Percentiles rank a stretch among this genome's conserved stretches.
Conservation (phyloP, 2,797 vertebrate genomes). For the Neosalanx taihuensis region DNA sequence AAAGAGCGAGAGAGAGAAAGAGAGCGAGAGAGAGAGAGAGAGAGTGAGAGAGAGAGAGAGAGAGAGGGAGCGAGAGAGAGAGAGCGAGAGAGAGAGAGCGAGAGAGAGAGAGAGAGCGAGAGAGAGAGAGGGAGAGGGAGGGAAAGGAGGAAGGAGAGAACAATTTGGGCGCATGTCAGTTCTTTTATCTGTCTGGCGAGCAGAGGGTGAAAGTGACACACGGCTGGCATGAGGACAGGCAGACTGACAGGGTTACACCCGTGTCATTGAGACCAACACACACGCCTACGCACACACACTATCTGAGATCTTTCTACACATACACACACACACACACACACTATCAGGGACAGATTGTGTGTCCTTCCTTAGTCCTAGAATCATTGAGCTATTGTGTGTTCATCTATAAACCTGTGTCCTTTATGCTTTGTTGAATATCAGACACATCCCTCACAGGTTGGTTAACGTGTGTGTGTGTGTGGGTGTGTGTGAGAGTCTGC, state of each 20-base stretch:
- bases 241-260: slow-evolving; percentile 66
- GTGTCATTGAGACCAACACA: slow-evolving; percentile 41
- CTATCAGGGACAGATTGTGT: slow-evolving; percentile 1
- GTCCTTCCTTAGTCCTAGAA: not conserved
- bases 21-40: no score
- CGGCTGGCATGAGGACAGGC: slow-evolving; percentile 49
- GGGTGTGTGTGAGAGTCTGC: slow-evolving; percentile 26
- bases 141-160: not conserved
- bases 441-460: slow-evolving; percentile 50
- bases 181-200: slow-evolving; percentile 59
- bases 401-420: no score
- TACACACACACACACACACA: slow-evolving; percentile 8
- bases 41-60: no score
- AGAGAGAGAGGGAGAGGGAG: not conserved
- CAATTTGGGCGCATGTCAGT: slow-evolving; percentile 53
- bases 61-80: no score
- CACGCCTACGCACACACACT: not conserved
- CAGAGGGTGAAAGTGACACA: slow-evolving; percentile 40
- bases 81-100: no score
- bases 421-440: slow-evolving; percentile 1
- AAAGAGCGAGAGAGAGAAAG: no score
- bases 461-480: slow-evolving; percentile 21
- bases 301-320: not conserved
- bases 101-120: no score
- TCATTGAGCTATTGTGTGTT: slow-evolving; percentile 28